Evolutionary conservation across 2,113 vertebrate genomes (phyloP).

Genomic region (Triplophysa siluroides): DNA sequence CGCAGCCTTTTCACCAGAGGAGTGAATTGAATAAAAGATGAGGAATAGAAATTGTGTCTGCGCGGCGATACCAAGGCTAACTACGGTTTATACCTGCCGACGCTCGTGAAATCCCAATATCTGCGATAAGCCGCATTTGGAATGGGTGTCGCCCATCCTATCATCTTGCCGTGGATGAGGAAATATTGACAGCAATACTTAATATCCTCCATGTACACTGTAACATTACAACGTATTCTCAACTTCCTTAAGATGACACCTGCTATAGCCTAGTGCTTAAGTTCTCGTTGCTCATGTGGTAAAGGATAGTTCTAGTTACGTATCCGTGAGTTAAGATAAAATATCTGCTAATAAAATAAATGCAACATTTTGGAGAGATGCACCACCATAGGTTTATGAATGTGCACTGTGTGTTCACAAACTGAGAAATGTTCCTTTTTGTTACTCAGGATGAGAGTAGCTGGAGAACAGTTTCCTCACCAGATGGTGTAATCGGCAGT

Average conservation of each 20-base stretch:
- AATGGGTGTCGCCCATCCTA: conserved; percentile 50
- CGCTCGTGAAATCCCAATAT: conserved; percentile 55
- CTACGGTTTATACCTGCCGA: conserved; percentile 59
- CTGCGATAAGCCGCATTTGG: conserved; percentile 47
- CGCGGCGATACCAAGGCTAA: conserved; percentile 61
- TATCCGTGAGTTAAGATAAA: no score
- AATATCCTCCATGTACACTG: conserved; percentile 46
- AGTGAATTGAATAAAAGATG: conserved; percentile 66
- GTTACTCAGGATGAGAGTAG: neutral
- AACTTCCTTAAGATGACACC: conserved; percentile 30
- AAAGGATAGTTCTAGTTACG: no score
- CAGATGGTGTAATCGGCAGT: neutral
- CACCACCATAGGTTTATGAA: no score
- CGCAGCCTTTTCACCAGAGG: conserved; percentile 56
- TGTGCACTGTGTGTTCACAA: neutral
- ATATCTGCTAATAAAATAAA: no score
- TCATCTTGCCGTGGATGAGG: conserved; percentile 44
- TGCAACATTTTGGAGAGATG: no score
- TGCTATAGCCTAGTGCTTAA: neutral
- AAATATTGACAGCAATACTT: conserved; percentile 61
- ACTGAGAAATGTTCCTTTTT: neutral
- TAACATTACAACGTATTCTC: conserved; percentile 5
- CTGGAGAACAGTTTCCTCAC: neutral
- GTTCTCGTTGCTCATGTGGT: no score
- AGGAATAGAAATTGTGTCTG: conserved; percentile 52